Evolutionary conservation across 1,140 invertebrate species (phyloP).

Genomic region (Caerostris darwini): DNA sequence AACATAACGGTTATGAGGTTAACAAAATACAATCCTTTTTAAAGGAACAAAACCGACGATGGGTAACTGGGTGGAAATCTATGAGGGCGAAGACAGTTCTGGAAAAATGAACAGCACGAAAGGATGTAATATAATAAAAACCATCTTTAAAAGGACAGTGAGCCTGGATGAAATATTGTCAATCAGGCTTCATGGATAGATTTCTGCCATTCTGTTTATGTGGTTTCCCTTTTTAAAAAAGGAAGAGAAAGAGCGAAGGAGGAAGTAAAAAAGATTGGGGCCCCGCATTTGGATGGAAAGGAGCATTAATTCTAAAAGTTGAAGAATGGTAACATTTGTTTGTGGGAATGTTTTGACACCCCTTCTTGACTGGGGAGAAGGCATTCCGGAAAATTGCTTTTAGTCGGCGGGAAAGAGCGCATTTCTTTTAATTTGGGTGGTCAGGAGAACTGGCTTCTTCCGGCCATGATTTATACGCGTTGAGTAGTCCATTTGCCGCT

Average conservation of each 20-base stretch:
- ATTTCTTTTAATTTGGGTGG: neutral
- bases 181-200: neutral
- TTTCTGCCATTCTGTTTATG: neutral
- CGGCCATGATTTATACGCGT: neutral
- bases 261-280: neutral
- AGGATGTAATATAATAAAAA: neutral
- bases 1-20: constrained; percentile 24
- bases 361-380: neutral
- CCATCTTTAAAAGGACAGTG: neutral
- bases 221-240: neutral
- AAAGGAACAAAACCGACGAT: neutral
- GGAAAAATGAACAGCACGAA: neutral
- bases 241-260: neutral
- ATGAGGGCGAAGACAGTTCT: neutral
- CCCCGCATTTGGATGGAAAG: neutral
- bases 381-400: constrained; percentile 17
- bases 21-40: constrained; percentile 13
- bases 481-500: neutral
- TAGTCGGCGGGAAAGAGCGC: neutral
- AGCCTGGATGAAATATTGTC: constrained; percentile 17
- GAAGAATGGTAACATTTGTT: neutral
- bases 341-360: constrained; percentile 21
- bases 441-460: neutral
- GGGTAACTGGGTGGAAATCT: neutral
- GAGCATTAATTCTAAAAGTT: neutral